These are phyloP conservation scores for Spheniscus humboldti DNA, from an alignment of 2,797 vertebrate species.

Conservation along the genomic window DNA sequence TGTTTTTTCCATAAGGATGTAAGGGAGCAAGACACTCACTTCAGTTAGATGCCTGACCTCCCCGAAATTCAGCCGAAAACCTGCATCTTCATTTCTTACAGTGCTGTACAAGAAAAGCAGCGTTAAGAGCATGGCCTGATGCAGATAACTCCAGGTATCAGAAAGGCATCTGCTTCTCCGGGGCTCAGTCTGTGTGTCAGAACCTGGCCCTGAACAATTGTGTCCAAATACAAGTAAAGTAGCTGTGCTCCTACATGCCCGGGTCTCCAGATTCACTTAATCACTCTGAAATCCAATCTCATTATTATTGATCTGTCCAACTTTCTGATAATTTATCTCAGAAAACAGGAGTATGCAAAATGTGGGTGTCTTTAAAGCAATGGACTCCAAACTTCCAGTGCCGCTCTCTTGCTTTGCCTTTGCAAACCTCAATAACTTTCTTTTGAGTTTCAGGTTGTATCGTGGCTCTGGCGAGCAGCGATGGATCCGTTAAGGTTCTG, in stretches of 20 bases:
- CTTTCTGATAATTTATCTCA: conserved; percentile 32
- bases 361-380: not conserved
- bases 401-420: not conserved
- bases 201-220: not conserved
- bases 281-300: conserved; percentile 1
- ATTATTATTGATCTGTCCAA: not conserved
- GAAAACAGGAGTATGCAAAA: not conserved
- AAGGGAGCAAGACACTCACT: not conserved
- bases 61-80: not conserved
- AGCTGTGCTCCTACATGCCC: not conserved
- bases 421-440: not conserved
- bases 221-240: not conserved
- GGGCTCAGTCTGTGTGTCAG: not conserved
- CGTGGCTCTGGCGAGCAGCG: conserved; percentile 79
- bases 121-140: not conserved
- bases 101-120: not conserved
- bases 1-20: not conserved
- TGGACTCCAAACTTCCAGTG: not conserved
- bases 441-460: conserved; percentile 58
- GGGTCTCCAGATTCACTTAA: not conserved
- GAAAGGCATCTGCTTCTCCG: not conserved
- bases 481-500: conserved; percentile 75
- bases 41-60: not conserved
- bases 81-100: not conserved
- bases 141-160: not conserved